Conservation (phyloP, 2,797 vertebrate species). For the Calcarius lapponicus region DNA sequence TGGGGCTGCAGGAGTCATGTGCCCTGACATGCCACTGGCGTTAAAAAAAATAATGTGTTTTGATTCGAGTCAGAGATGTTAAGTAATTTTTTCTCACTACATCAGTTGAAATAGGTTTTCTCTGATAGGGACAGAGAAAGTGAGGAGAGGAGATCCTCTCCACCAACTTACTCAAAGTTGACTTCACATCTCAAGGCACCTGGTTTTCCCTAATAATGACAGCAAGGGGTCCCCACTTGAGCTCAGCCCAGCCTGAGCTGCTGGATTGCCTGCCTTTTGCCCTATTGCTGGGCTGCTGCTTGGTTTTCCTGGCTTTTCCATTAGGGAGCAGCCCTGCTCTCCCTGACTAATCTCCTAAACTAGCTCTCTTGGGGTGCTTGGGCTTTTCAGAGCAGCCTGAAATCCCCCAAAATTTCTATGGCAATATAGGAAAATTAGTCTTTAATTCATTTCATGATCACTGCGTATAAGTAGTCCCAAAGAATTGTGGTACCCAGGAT, state of each 20-base stretch:
- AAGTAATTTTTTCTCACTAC: background rate
- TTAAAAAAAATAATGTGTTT: background rate
- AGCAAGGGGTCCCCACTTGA: background rate
- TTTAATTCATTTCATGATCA: background rate
- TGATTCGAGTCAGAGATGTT: background rate
- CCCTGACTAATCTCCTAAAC: background rate
- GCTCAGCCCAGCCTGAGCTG: background rate
- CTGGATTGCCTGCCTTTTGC: background rate
- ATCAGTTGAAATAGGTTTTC: background rate
- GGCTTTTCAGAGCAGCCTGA: background rate
- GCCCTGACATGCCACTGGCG: background rate
- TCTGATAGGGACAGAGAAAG: background rate
- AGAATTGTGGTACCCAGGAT: background rate
- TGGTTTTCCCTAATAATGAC: background rate
- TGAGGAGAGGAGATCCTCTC: background rate
- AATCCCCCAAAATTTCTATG: background rate
- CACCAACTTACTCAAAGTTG: background rate
- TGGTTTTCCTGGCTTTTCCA: constrained; percentile 24
- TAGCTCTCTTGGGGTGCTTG: background rate
- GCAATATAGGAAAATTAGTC: background rate
- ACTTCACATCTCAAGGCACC: background rate
- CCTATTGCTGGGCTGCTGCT: background rate
- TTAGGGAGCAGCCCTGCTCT: constrained; percentile 6
- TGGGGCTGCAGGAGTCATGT: background rate
- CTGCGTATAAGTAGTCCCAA: background rate